phyloP scores from a whole-genome alignment of 2,797 vertebrate species.

The Microtus obscurus region DNA sequence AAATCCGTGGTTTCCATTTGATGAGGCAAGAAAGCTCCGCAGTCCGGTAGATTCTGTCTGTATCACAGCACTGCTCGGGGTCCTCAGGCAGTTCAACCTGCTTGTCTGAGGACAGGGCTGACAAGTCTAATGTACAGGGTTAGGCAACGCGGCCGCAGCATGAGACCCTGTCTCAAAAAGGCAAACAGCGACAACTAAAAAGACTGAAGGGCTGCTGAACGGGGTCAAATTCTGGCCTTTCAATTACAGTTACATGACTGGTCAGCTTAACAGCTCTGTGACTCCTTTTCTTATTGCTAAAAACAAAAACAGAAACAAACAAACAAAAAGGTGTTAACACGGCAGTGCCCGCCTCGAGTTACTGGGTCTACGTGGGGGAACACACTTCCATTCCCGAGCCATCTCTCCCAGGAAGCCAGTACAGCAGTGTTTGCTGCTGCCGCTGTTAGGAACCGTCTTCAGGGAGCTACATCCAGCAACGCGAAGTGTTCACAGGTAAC shows the following conservation, averaged over 20 bases:
- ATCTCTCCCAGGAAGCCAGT: neutral
- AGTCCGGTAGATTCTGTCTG: neutral
- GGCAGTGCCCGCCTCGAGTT: neutral
- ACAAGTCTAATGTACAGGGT: neutral
- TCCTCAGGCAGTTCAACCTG: neutral
- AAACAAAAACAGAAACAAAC: neutral
- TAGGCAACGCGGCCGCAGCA: neutral
- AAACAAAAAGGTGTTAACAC: neutral
- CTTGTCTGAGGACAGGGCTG: constrained; percentile 11
- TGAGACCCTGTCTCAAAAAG: neutral
- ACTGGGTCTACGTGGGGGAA: neutral
- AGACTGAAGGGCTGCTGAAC: neutral
- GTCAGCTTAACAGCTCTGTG: neutral
- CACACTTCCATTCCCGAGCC: neutral
- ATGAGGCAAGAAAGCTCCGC: neutral
- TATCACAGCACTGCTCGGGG: neutral
- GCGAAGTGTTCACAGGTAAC: neutral
- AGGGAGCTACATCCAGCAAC: neutral
- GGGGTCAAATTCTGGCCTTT: neutral
- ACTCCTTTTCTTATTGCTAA: constrained; percentile 16
- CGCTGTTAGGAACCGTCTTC: neutral
- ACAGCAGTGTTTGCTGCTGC: neutral
- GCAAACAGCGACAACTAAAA: neutral
- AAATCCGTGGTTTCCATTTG: constrained; percentile 13
- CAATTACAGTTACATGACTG: neutral